Evolutionary conservation across 1,140 invertebrate species (phyloP), one percentile per base, ranked within the genome.

Genomic region (Drosophila elegans): DNA sequence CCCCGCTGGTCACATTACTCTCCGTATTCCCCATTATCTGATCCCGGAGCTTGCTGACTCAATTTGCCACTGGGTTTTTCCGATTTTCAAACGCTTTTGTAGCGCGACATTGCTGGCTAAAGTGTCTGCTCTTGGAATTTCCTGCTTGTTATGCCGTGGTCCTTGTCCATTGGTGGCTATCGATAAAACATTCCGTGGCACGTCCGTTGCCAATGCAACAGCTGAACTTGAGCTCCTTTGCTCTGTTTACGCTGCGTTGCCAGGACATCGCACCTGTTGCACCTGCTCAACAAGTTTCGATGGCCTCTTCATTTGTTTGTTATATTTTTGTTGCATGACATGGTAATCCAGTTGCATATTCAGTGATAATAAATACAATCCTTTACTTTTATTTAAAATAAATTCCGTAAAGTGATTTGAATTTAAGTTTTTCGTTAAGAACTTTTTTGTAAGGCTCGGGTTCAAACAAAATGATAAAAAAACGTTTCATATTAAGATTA

Each of bases 1-100:
- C 97, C 52, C 97, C 97, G 92, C 96, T 97, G 0, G 97, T 96
- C 7, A 98, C 97, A 93, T 98, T 97, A 83, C 97, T 98, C 83
- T 98, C 97, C 3, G 97, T 97, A 94, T 98, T 98, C 84, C 97
- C 97, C 97, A 98, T 97, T 53, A 10, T 74, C n/a, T 27, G 11
- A 34, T 71, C 55, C 52, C 29, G 32, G 41, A 7, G 6, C 29
- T 32, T 32, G 29, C 29, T 5, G 29, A 32, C 25, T 68, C 64
- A 39, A 11, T 55, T 27, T 69, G 6, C 5, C 13, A 13, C 29
- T 51, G 49, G 38, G 9, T 25, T 46, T 62, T 45, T 12, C 4
- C 10, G 5, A 11, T 32, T 56, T 29, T 13, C 48, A 53, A 45
- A 60, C 67, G 52, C 53, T 83, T 89, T 83, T 88, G 61, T 59